Conservation (phyloP, 2,113 vertebrate species). For the Ptilonorhynchus violaceus region DNA sequence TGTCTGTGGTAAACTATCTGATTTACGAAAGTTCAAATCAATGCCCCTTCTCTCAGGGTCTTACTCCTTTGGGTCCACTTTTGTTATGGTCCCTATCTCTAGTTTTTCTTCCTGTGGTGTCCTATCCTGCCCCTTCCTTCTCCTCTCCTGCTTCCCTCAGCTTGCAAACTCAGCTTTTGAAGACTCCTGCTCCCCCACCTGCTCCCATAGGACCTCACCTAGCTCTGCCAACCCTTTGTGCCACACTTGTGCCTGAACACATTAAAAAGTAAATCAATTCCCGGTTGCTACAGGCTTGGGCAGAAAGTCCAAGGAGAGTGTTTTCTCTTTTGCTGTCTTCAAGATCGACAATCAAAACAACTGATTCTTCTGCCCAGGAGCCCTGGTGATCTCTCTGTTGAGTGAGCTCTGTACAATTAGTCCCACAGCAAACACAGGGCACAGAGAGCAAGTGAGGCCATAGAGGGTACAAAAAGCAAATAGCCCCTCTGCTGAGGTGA, state of each 20-base stretch:
- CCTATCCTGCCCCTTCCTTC: neutral
- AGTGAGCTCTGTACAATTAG: neutral
- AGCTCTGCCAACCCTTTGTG: neutral
- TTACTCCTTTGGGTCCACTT: neutral
- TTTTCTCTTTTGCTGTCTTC: neutral
- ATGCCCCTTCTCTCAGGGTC: neutral
- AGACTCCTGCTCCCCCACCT: neutral
- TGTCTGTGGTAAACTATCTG: neutral
- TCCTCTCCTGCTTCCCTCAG: neutral
- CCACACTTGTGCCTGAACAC: neutral
- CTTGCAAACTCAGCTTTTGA: rapidly evolving
- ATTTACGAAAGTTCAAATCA: neutral
- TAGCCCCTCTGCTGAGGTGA: neutral
- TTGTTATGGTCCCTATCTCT: neutral
- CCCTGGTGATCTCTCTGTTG: rapidly evolving
- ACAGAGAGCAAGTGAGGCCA: neutral
- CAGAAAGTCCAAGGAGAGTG: neutral
- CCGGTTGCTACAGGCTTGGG: neutral
- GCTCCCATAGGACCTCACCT: neutral
- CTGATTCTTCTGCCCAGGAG: neutral
- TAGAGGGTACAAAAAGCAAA: neutral
- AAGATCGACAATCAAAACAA: neutral
- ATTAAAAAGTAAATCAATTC: neutral
- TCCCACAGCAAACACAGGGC: neutral
- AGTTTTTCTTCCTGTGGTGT: neutral